Conservation (phyloP, 2,797 vertebrate genomes). For the Cryptoblepharus egeriae region DNA sequence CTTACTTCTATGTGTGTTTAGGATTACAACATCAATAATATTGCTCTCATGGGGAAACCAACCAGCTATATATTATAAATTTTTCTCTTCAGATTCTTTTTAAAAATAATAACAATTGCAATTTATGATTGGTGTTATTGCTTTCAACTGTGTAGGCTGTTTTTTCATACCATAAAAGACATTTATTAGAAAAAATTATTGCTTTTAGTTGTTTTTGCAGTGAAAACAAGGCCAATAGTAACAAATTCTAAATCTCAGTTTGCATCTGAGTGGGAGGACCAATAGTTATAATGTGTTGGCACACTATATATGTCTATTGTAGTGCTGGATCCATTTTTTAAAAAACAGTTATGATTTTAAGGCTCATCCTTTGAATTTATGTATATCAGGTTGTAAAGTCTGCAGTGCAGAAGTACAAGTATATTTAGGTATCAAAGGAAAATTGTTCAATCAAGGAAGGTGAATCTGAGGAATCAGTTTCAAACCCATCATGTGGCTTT, state of each 20-base stretch:
- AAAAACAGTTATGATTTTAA: slow-evolving; percentile 10
- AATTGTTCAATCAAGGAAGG: slow-evolving; percentile 35
- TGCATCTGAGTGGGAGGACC: slow-evolving; percentile 37
- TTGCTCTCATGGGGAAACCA: not conserved
- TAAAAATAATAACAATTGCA: not conserved
- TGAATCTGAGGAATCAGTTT: slow-evolving; percentile 52
- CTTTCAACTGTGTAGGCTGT: not conserved
- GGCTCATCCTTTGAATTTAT: not conserved
- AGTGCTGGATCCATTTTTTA: slow-evolving; percentile 19
- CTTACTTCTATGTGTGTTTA: not conserved
- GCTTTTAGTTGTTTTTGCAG: slow-evolving; percentile 20
- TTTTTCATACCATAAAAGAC: not conserved
- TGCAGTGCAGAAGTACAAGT: slow-evolving; percentile 30
- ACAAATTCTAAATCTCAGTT: slow-evolving; percentile 37
- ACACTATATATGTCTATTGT: slow-evolving; percentile 2
- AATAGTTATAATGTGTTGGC: slow-evolving; percentile 44
- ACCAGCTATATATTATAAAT: not conserved
- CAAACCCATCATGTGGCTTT: slow-evolving; percentile 24
- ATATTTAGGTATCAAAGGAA: slow-evolving; percentile 45
- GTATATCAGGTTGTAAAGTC: slow-evolving; percentile 9
- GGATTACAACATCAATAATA: not conserved
- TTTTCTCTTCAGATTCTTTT: not conserved
- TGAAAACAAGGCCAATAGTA: slow-evolving; percentile 12
- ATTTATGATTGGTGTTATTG: not conserved
- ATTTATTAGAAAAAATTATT: not conserved